A percentile compares a stretch with the other conserved stretches of the same genome.
phyloP scores from a whole-genome alignment of 2,113 vertebrate genomes.

The Pomatorhinus ruficollis region DNA sequence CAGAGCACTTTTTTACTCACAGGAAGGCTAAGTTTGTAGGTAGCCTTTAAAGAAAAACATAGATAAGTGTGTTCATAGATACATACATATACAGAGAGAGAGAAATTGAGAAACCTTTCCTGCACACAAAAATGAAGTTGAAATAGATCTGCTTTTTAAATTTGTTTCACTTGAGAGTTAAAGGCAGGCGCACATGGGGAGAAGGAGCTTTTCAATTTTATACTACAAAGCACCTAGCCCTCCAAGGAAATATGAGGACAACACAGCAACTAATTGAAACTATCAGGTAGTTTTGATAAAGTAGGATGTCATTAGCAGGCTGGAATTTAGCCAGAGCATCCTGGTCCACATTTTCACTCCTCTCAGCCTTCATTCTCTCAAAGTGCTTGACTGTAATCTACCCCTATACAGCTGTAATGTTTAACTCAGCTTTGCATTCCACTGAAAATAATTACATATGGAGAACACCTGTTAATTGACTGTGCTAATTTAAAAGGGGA shows the following conservation, averaged over 20 bases:
- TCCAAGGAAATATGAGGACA: constrained; percentile 5
- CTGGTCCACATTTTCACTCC: background rate
- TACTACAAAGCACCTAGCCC: background rate
- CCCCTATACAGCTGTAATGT: background rate
- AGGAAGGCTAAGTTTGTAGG: background rate
- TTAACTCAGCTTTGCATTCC: constrained; percentile 6
- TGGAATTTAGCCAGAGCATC: constrained; percentile 25
- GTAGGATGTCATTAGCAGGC: constrained; percentile 2
- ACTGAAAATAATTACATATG: constrained; percentile 50
- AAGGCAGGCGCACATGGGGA: background rate
- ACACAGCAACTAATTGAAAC: constrained; percentile 13
- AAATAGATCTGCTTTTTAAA: background rate
- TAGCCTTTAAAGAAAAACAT: background rate
- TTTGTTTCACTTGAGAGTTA: background rate
- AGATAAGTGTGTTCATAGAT: background rate
- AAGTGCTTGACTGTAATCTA: background rate
- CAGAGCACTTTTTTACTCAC: background rate
- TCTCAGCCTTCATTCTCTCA: background rate
- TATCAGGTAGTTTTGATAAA: constrained; percentile 13
- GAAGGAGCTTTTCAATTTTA: constrained; percentile 8
- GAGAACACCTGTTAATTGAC: constrained; percentile 50
- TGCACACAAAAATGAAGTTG: background rate
- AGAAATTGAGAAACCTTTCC: background rate
- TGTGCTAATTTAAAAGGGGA: constrained; percentile 44
- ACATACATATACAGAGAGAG: background rate